Percentiles rank a stretch among this genome's conserved stretches.
These are phyloP conservation scores for Lampris megalopsis DNA, from an alignment of 2,113 vertebrate genomes.

Conservation along the genomic window DNA sequence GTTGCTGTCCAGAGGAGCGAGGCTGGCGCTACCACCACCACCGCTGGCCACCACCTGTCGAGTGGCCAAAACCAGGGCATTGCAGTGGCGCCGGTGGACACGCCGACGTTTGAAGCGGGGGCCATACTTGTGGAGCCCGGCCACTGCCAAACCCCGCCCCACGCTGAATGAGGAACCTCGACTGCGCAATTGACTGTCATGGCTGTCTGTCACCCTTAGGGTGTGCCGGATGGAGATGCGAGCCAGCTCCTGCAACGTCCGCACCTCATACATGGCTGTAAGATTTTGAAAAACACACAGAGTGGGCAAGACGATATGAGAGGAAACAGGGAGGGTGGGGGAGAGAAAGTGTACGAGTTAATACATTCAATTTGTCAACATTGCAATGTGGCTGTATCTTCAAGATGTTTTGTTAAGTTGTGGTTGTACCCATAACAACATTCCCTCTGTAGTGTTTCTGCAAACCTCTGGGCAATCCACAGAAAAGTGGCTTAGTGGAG, in stretches of 20 bases:
- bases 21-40: conserved; percentile 83
- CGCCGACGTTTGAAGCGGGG: conserved; percentile 88
- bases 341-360: not conserved
- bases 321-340: not conserved
- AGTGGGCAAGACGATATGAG: not conserved
- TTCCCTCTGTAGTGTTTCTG: not conserved
- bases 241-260: conserved; percentile 91
- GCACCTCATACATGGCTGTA: conserved; percentile 89
- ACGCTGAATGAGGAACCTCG: conserved; percentile 76
- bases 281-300: not conserved
- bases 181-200: conserved; percentile 54
- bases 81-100: conserved; percentile 89
- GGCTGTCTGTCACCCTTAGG: conserved; percentile 81
- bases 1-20: conserved; percentile 84
- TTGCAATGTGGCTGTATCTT: not conserved
- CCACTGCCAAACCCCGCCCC: conserved; percentile 67
- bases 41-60: conserved; percentile 87
- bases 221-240: conserved; percentile 93
- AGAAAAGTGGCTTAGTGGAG: not conserved
- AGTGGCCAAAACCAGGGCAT: conserved; percentile 90
- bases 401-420: not conserved
- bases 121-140: conserved; percentile 84
- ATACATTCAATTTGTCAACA: not conserved
- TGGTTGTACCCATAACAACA: not conserved
- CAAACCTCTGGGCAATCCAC: too few relatives aligned